phyloP scores from a whole-genome alignment of 2,888 invertebrate genomes.

The Erebia ligea region DNA sequence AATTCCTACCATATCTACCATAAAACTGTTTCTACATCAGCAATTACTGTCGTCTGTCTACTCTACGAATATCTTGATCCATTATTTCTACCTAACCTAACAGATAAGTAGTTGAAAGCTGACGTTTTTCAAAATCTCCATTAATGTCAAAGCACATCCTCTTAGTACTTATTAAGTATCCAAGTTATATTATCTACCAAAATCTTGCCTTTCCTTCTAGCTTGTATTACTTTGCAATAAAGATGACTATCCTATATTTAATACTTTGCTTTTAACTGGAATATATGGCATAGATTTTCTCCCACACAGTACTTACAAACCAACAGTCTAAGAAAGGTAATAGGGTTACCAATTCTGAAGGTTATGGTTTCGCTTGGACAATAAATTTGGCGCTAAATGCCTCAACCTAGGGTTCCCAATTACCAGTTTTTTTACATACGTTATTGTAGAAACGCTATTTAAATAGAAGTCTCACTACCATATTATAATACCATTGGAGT shows the following conservation, averaged over 20 bases:
- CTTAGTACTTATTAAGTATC: background rate
- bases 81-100: background rate
- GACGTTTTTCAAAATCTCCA: background rate
- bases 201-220: background rate
- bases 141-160: background rate
- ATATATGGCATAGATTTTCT: conserved; percentile 36
- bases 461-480: background rate
- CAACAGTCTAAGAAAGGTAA: conserved; percentile 43
- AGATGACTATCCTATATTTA: conserved; percentile 12
- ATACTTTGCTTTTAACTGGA: background rate
- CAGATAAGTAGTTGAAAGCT: background rate
- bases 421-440: background rate
- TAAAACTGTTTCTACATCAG: background rate
- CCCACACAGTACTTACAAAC: conserved; percentile 45
- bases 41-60: background rate
- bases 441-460: background rate
- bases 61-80: background rate
- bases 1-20: background rate
- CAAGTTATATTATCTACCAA: too few relatives aligned
- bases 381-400: conserved; percentile 30
- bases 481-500: too few relatives aligned
- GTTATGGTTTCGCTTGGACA: conserved; percentile 41
- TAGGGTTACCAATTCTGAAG: conserved; percentile 45
- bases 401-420: background rate
- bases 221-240: conserved; percentile 5